Base-by-base conservation (phyloP, 2,797 vertebrate species). In the Tadarida brasiliensis region DNA sequence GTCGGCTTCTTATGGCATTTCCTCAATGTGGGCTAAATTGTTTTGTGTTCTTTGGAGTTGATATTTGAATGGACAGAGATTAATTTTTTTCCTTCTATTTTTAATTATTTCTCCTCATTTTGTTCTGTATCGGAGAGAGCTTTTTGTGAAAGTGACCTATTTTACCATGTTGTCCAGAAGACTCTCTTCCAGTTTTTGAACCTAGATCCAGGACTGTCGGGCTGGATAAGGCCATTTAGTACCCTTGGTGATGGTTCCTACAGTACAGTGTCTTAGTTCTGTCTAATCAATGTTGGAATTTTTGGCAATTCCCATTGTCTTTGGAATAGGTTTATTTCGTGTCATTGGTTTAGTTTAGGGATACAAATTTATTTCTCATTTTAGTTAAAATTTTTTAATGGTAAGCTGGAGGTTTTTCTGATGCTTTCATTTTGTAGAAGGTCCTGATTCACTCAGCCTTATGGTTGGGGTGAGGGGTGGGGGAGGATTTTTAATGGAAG, bases 41-140 rank as follows among this genome's bases (percentile, higher is more conserved):
- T 89, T 87, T 74, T 87, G 30, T 80, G 54, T 39, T 78, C 84
- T 96, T 76, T 57, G 59, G 28, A 84, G 56, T 44, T 84, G 47
- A 33, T 92, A 57, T 68, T 95, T 88, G 67, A 51, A 51, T 77
- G 49, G 90, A 51, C 30, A 65, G 17, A 88, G n/a, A 49, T 59
- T n/a, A 59, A 74, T 59, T 39, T 80, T 83, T 71, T 35, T 14
- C 19, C 71, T 22, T 95, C 47, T 39, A 2, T 51, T 85, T 95
- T 94, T 85, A 4, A 26, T 61, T 77, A 17, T 94, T 70, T 84
- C 61, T 57, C 24, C 44, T 86, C 35, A 47, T 84, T 78, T 93
- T 81, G 20, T 76, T 59, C 49, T 77, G 24, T 67, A 11, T 47
- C 35, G 15, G n/a, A 87, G 33, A 63, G 22, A 71, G 28, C 19